Percentiles rank a stretch among this genome's conserved stretches.
These are phyloP conservation scores for Tympanoctomys barrerae DNA, from an alignment of 2,797 vertebrate species.

Conservation along the genomic window DNA sequence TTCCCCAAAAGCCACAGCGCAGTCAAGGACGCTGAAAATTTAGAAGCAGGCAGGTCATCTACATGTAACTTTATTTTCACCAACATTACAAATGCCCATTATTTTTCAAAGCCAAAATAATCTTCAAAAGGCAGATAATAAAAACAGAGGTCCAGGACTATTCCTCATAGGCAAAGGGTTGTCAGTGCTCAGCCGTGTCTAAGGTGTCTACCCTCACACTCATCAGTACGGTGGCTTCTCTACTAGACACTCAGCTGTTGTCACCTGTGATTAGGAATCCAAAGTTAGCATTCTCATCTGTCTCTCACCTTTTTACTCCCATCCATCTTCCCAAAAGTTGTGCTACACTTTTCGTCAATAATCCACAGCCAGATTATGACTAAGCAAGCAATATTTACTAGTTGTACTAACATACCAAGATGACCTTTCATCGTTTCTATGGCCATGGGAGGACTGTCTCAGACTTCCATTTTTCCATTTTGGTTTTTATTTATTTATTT, in stretches of 20 bases:
- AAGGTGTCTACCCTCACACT: neutral
- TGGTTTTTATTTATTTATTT: neutral
- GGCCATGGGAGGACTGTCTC: neutral
- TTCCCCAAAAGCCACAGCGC: neutral
- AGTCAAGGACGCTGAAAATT: conserved; percentile 4
- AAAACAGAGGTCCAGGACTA: neutral
- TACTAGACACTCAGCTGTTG: neutral
- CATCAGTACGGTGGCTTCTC: neutral
- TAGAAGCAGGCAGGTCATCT: neutral
- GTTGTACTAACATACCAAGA: neutral
- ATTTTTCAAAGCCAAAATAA: conserved; percentile 40
- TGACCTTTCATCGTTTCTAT: neutral
- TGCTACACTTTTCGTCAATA: neutral
- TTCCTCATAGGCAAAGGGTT: neutral
- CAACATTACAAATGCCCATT: neutral
- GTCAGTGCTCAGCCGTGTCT: neutral
- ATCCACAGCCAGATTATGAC: neutral
- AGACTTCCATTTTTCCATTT: neutral
- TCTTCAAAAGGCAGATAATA: neutral
- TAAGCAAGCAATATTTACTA: neutral
- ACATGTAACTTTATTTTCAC: neutral
- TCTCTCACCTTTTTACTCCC: neutral
- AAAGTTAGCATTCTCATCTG: neutral
- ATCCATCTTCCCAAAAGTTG: neutral
- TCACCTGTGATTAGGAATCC: neutral